Conservation (phyloP, 2,113 vertebrate genomes). For the Eolophus roseicapilla region DNA sequence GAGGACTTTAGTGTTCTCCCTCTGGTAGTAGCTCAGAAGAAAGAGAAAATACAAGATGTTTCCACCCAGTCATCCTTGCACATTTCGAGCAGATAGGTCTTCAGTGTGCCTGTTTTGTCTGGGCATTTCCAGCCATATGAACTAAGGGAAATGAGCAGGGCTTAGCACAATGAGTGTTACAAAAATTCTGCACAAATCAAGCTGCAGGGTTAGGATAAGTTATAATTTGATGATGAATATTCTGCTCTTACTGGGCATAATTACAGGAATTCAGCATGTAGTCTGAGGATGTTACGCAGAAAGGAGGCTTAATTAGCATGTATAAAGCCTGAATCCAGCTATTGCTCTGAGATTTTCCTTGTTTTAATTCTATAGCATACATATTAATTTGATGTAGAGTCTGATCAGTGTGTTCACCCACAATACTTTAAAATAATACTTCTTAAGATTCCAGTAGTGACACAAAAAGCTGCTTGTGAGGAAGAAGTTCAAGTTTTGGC, state of each 20-base stretch:
- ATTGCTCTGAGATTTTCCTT: background rate
- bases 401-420: background rate
- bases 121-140: background rate
- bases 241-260: background rate
- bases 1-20: background rate
- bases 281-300: background rate
- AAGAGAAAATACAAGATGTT: background rate
- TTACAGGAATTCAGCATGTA: background rate
- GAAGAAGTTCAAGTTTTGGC: background rate
- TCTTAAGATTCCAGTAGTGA: background rate
- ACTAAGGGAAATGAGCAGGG: background rate
- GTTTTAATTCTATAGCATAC: background rate
- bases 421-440: background rate
- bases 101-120: background rate
- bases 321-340: background rate
- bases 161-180: background rate
- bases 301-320: background rate
- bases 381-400: background rate
- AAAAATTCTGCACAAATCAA: background rate
- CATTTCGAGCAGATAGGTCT: background rate
- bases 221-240: constrained; percentile 18
- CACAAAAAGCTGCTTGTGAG: background rate
- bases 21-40: background rate
- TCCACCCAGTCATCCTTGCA: background rate
- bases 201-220: background rate